Evolutionary conservation across 2,888 invertebrate species (phyloP).

Genomic region (Catocala sponsa): DNA sequence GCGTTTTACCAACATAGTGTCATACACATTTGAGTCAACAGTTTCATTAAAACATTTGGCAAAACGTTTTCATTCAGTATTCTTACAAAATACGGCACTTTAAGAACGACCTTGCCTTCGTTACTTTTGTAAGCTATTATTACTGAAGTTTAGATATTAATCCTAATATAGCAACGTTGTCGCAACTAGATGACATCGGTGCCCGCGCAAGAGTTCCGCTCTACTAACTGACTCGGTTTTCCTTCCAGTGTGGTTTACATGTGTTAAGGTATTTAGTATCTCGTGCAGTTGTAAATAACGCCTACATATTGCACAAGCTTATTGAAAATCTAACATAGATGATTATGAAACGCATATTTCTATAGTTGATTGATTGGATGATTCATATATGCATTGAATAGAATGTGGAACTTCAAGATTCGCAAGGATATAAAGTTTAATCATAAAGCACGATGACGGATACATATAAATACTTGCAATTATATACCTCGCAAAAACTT

Average conservation of each 20-base stretch:
- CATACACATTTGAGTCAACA: slow-evolving; percentile 21
- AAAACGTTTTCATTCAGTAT: slow-evolving; percentile 49
- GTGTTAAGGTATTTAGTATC: slow-evolving; percentile 32
- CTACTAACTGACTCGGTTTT: slow-evolving; percentile 66
- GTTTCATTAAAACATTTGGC: slow-evolving; percentile 35
- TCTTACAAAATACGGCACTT: slow-evolving; percentile 51
- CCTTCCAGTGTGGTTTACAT: slow-evolving; percentile 48
- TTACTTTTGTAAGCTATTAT: slow-evolving; percentile 65
- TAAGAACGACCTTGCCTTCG: slow-evolving; percentile 69
- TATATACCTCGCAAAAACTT: slow-evolving; percentile 34
- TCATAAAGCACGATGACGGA: slow-evolving; percentile 30
- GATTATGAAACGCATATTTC: no score
- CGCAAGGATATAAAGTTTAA: slow-evolving; percentile 10
- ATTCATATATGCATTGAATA: no score
- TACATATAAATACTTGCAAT: slow-evolving; percentile 35
- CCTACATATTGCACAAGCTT: background rate
- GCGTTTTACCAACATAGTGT: slow-evolving; percentile 17
- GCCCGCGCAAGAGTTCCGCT: slow-evolving; percentile 71
- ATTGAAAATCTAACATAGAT: background rate
- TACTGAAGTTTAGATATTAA: slow-evolving; percentile 79
- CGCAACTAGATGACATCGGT: slow-evolving; percentile 68
- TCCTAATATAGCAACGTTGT: slow-evolving; percentile 70
- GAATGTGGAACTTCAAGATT: no score
- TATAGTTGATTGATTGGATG: no score
- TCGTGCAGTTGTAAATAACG: slow-evolving; percentile 19